phyloP scores from a whole-genome alignment of 2,888 invertebrate genomes.

The Rhorus exstirpatorius region DNA sequence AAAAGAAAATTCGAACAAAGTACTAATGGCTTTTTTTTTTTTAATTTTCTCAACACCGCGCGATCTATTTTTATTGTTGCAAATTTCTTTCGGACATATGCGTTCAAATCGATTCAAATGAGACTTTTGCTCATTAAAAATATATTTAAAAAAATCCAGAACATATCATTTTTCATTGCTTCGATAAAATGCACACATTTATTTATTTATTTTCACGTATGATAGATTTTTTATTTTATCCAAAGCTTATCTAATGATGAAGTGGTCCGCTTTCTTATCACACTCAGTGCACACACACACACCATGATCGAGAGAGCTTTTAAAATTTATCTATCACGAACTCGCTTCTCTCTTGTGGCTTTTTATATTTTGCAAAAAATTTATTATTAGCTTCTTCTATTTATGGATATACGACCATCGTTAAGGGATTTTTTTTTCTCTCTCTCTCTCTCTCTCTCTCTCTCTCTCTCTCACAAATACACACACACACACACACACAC shows the following conservation, averaged over 20 bases:
- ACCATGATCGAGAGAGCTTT: slow-evolving; percentile 58
- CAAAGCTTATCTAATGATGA: slow-evolving; percentile 59
- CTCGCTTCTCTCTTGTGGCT: slow-evolving; percentile 17
- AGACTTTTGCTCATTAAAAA: too few species aligned
- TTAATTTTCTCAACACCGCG: too few species aligned
- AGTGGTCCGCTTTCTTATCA: slow-evolving; percentile 64
- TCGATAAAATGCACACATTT: neutral
- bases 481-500: too few species aligned
- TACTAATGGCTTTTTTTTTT: too few species aligned
- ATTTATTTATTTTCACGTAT: slow-evolving; percentile 29
- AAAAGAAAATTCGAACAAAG: too few species aligned
- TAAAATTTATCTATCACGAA: slow-evolving; percentile 61
- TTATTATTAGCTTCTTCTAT: slow-evolving; percentile 51
- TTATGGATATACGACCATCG: slow-evolving; percentile 14
- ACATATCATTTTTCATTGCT: neutral
- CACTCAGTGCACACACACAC: slow-evolving; percentile 36
- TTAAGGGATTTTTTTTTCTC: slow-evolving; percentile 6
- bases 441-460: too few species aligned
- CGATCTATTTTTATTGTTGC: too few species aligned
- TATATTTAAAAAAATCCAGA: too few species aligned
- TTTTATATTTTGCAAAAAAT: slow-evolving; percentile 38
- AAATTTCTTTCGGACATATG: too few species aligned
- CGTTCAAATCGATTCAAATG: too few species aligned
- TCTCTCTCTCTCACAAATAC: too few species aligned
- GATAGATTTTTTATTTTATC: slow-evolving; percentile 56